Evolutionary conservation across 2,888 invertebrate species (phyloP).

Genomic region (Epinotia demarniana): DNA sequence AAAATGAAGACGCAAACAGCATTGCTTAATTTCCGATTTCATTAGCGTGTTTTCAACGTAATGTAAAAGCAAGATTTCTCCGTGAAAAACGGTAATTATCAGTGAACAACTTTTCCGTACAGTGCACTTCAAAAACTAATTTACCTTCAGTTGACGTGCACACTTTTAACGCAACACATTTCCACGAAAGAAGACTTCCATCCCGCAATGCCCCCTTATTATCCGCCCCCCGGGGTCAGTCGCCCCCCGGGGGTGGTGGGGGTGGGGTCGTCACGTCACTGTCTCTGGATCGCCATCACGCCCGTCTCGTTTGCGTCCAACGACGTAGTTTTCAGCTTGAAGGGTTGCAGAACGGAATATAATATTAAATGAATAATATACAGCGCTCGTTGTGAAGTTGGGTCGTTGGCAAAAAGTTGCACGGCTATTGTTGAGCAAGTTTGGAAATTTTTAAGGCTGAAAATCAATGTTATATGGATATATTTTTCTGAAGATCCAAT

Average conservation of each 20-base stretch:
- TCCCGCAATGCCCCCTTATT: slow-evolving; percentile 75
- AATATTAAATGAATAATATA: slow-evolving; percentile 47
- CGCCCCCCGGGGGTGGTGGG: slow-evolving; percentile 54
- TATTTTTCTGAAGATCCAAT: not conserved
- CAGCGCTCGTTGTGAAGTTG: slow-evolving; percentile 30
- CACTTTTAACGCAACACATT: slow-evolving; percentile 66
- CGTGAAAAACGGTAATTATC: not conserved
- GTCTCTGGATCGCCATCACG: slow-evolving; percentile 79
- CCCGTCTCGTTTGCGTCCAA: slow-evolving; percentile 80
- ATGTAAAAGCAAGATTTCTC: not conserved
- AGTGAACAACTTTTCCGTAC: not conserved
- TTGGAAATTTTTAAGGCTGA: slow-evolving; percentile 13
- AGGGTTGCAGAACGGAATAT: slow-evolving; percentile 64
- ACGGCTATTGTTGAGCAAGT: slow-evolving; percentile 25
- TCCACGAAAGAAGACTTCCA: slow-evolving; percentile 71
- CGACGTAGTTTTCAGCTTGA: slow-evolving; percentile 73
- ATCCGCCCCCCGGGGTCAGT: slow-evolving; percentile 69
- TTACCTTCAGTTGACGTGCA: slow-evolving; percentile 40
- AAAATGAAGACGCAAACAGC: not conserved
- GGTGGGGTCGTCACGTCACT: slow-evolving; percentile 78
- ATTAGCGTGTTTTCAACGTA: not conserved
- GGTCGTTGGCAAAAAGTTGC: slow-evolving; percentile 38
- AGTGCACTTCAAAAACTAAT: slow-evolving; percentile 33
- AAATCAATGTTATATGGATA: not conserved
- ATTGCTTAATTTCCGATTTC: not conserved